A percentile compares a stretch with the other conserved stretches of the same genome.
These are phyloP conservation scores for Leptosomus discolor DNA, from an alignment of 2,113 vertebrate genomes.

Conservation along the genomic window DNA sequence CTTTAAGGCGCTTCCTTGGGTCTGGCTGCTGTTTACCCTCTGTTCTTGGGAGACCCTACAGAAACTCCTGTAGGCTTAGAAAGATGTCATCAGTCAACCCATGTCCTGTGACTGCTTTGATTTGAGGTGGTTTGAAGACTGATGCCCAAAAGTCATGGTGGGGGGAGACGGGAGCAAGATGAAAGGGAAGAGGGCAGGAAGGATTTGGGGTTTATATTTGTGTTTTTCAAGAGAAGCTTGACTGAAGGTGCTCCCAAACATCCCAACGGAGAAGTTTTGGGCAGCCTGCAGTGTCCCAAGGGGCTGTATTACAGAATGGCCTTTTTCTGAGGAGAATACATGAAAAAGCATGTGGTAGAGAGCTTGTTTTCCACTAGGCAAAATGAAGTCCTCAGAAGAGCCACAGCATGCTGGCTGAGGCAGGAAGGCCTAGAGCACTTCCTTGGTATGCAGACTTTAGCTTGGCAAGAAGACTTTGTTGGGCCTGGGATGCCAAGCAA, in stretches of 20 bases:
- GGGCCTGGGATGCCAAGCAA: background rate
- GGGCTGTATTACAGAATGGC: background rate
- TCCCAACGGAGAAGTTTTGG: background rate
- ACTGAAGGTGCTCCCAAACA: background rate
- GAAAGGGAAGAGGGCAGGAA: slow-evolving; percentile 8
- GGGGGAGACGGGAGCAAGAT: background rate
- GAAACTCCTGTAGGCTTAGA: background rate
- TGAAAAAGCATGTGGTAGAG: background rate
- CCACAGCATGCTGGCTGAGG: background rate
- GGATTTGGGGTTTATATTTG: background rate
- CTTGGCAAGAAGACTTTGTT: background rate
- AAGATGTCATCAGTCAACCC: background rate
- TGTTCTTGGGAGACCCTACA: background rate
- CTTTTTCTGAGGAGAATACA: background rate
- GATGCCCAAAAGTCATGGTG: background rate
- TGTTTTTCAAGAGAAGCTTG: background rate
- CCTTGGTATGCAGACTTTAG: slow-evolving; percentile 4
- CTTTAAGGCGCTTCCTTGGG: background rate
- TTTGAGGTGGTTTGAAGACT: background rate
- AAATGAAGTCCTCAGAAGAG: background rate
- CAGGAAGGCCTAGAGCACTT: background rate
- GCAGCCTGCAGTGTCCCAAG: background rate
- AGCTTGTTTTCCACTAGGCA: background rate
- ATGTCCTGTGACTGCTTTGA: background rate
- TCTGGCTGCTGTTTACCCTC: background rate